Base-by-base conservation (phyloP, 2,113 vertebrate species). In the Campylomormyrus numenius region DNA sequence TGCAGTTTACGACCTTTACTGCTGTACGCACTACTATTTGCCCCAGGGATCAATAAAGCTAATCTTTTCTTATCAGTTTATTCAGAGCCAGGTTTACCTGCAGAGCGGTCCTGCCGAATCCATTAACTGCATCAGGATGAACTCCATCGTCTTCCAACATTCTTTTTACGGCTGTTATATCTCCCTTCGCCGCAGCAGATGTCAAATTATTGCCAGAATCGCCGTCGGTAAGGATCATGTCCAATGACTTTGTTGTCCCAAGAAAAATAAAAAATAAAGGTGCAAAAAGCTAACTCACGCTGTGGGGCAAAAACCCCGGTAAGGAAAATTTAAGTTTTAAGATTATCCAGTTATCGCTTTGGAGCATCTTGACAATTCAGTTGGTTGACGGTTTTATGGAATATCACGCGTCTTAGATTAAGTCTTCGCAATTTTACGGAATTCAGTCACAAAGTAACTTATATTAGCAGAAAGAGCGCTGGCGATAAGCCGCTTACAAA, bases 71-170 rank as follows among this genome's bases (percentile, higher is more conserved):
- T 70, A 70, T 70, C 62, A 31, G 1, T 83, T 19, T 24, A 45
- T 45, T 39, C 15, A 45, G 77, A 45, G 31, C 19, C 31, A 27
- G 77, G 50, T 19, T 92, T 89, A 98, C 97, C 97, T 98, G 97
- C 74, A 98, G 92, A 8, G 97, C 97, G 0, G 97, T 98, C 92
- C 94, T 96, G 85, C 96, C 96, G 80, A 97, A 98, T 90, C 97
- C 96, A 58, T 98, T 98, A 27, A 93, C 92, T 5, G 96, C 94
- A 83, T 98, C 96, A 0, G 97, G 96, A 85, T 97, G 96, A 62
- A 98, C 95, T 86, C 96, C 91, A 89, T 96, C 95, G 74, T 96
- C 96, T 90, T 96, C 94, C 92, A 98, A 95, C 91, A 98, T 96
- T 93, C 95, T 94, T 90, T 95, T 96, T 91, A 98, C 95, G 91